These are phyloP conservation scores for Tragelaphus buxtoni DNA, from an alignment of 2,113 vertebrate genomes.

Conservation along the genomic window DNA sequence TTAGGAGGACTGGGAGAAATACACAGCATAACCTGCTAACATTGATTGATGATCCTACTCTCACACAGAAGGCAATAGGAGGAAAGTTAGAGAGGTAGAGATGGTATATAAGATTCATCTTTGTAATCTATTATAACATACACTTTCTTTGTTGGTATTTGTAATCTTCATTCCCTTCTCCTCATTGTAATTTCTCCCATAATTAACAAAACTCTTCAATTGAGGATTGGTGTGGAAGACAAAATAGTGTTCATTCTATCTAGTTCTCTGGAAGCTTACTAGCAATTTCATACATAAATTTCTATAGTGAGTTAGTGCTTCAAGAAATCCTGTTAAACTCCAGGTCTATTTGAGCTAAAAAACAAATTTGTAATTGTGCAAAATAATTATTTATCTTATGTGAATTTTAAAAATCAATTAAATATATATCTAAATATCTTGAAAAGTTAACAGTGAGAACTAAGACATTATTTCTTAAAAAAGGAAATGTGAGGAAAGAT, in stretches of 20 bases:
- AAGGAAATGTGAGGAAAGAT: neutral
- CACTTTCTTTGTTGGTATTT: neutral
- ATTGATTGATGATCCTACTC: neutral
- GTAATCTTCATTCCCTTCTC: neutral
- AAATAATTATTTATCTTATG: neutral
- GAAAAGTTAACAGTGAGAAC: neutral
- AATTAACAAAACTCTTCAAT: neutral
- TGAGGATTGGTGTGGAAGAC: neutral
- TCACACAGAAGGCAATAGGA: neutral
- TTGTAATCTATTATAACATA: neutral
- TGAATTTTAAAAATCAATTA: neutral
- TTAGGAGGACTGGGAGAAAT: neutral
- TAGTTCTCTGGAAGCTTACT: neutral
- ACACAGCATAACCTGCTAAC: neutral
- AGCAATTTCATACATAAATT: neutral
- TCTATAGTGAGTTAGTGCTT: neutral
- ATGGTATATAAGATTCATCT: neutral
- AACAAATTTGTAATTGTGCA: neutral
- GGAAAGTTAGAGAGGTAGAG: neutral
- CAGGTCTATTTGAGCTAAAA: neutral
- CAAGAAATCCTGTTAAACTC: neutral
- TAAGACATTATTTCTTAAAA: neutral
- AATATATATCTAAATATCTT: neutral
- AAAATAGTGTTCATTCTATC: neutral
- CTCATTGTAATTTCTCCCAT: neutral